Percentiles rank a stretch among this genome's conserved stretches.
Conservation (phyloP, 1,140 invertebrate species). For the Diabrotica virgifera region DNA sequence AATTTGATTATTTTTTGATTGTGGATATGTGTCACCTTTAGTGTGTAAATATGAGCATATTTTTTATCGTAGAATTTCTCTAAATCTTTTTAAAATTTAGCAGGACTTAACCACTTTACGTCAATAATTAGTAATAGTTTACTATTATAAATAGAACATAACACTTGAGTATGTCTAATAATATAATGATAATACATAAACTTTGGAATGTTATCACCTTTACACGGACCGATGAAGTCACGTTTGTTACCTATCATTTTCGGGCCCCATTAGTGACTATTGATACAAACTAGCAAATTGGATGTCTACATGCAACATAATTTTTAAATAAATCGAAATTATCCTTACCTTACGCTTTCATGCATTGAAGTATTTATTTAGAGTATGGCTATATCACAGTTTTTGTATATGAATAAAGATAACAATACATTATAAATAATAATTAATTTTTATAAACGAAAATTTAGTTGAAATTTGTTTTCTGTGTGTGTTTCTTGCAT, state of each 20-base stretch:
- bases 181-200: too few relatives aligned
- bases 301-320: not conserved
- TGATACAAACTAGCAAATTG: not conserved
- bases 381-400: too few relatives aligned
- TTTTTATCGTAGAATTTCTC: not conserved
- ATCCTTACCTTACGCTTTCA: not conserved
- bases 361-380: not conserved
- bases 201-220: not conserved
- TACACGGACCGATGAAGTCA: not conserved
- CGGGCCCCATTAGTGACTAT: not conserved
- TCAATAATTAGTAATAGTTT: not conserved
- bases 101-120: too few relatives aligned
- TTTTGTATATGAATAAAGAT: too few relatives aligned
- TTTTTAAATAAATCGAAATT: not conserved
- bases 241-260: not conserved
- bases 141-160: not conserved
- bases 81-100: not conserved
- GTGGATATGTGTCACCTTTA: not conserved
- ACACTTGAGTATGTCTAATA: not conserved
- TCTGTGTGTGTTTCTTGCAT: too few relatives aligned
- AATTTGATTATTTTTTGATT: too few relatives aligned
- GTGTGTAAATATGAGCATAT: not conserved
- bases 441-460: too few relatives aligned
- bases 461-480: too few relatives aligned
- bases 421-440: too few relatives aligned